Evolutionary conservation across 2,888 invertebrate genomes (phyloP).

Genomic region (Phasia obesa): DNA sequence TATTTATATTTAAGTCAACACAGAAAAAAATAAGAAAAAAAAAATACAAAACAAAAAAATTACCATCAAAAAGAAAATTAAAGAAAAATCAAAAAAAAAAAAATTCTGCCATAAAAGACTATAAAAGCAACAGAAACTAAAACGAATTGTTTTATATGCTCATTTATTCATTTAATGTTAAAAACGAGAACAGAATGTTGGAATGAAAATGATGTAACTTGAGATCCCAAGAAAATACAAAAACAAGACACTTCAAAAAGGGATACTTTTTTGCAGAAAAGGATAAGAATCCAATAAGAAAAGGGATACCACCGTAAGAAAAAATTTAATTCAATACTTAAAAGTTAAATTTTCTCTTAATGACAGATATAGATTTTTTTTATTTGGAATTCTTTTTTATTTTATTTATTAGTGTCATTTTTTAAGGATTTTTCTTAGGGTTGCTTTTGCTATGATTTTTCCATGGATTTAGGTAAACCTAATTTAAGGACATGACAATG

Average conservation of each 20-base stretch:
- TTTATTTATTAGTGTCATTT: too few relatives aligned
- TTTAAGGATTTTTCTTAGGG: too few relatives aligned
- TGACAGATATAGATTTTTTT: too few relatives aligned
- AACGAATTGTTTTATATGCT: constrained; percentile 82
- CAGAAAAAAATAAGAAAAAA: constrained; percentile 13
- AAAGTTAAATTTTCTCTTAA: too few relatives aligned
- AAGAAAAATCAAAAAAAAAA: constrained; percentile 29
- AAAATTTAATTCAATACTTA: too few relatives aligned
- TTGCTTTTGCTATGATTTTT: too few relatives aligned
- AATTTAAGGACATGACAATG: too few relatives aligned
- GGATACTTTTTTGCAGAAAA: constrained; percentile 7
- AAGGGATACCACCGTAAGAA: not conserved
- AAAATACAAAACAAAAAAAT: not conserved
- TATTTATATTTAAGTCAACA: constrained; percentile 53
- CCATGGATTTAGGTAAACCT: too few relatives aligned
- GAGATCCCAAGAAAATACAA: constrained; percentile 4
- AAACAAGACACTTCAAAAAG: constrained; percentile 3
- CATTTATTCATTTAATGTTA: constrained; percentile 81
- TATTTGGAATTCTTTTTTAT: too few relatives aligned
- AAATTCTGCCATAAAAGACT: constrained; percentile 27
- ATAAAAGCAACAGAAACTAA: constrained; percentile 73
- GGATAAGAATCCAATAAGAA: not conserved
- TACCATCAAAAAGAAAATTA: constrained; percentile 15
- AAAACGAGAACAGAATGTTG: constrained; percentile 75
- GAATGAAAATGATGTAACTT: constrained; percentile 1